Base-by-base conservation (phyloP, 2,888 invertebrate species). In the Tenodera sinensis region DNA sequence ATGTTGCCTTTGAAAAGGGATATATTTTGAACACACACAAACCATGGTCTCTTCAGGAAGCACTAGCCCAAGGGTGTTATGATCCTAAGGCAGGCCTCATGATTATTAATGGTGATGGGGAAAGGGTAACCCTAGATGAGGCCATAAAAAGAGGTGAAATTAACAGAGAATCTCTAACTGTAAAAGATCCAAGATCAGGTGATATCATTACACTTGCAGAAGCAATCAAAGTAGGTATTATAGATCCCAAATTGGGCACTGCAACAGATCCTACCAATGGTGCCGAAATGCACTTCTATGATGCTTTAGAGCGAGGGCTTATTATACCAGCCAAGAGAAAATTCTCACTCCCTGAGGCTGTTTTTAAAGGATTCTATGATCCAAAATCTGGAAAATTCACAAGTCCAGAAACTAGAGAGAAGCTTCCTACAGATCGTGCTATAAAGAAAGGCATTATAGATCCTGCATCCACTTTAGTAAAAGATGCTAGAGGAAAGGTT, bases 331-430 rank as follows among this genome's bases (percentile, higher is more conserved):
- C 97, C 83, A 97, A 97, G 92, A 96, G 96, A 88, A 97, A 97
- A 93, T 96, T 97, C 91, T 97, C 97, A 90, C 94, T 98, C 47
- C 97, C 97, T 0, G 98, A 98, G 93, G 98, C 98, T 2, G 96
- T 98, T n/a, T 97, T 97, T 92, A 97, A 97, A 93, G 98, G 98
- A n/a, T 95, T 97, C 91, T 98, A 98, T 92, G 97, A 98, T 94
- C 96, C 97, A 0, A 95, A 96, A 91, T 96, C 97, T 81, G 98
- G 98, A 85, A 96, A 97, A 92, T 97, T 98, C 92, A 96, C 96
- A 82, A 97, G 97, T 92, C 96, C 97, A 3, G 95, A 96, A 92
- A 96, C 96, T n/a, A 96, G 96, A 91, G 97, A 97, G 93, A 96
- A 96, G 92, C 93, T 98, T 90, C 96, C 96, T 91, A 96, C 97